Evolutionary conservation across 2,113 vertebrate species (phyloP).

Genomic region (Hiodon tergisus): DNA sequence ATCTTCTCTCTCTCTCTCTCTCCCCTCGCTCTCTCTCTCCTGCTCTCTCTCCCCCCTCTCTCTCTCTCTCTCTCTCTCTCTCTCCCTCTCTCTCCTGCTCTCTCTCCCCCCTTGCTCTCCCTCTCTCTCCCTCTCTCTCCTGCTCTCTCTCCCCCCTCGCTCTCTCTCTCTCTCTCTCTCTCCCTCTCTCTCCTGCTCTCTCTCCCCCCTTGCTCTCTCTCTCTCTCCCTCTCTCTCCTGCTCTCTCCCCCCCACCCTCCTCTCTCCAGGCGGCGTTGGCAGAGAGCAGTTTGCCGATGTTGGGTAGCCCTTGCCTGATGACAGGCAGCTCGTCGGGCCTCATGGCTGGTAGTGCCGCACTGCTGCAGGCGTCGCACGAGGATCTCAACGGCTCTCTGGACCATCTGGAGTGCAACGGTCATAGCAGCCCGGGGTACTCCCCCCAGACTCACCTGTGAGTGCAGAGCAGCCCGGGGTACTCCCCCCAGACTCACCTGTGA

Average conservation of each 20-base stretch:
- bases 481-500: background rate
- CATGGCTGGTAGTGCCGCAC: slow-evolving; percentile 79
- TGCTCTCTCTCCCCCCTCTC: too few species aligned
- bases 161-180: background rate
- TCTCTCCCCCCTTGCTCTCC: background rate
- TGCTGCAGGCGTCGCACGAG: slow-evolving; percentile 86
- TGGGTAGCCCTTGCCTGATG: slow-evolving; percentile 74
- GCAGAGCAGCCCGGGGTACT: background rate
- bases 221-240: background rate
- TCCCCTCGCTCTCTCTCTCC: too few species aligned
- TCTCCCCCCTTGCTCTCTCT: background rate
- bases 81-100: slow-evolving; percentile 15
- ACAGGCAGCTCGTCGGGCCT: slow-evolving; percentile 72
- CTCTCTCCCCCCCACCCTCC: background rate
- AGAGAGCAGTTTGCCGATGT: slow-evolving; percentile 77
- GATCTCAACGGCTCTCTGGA: slow-evolving; percentile 78
- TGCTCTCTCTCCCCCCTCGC: background rate
- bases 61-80: background rate
- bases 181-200: background rate
- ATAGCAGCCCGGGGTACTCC: slow-evolving; percentile 38
- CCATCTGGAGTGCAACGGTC: slow-evolving; percentile 69
- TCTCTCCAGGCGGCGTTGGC: slow-evolving; percentile 70
- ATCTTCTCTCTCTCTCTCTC: too few species aligned
- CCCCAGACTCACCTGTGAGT: background rate
- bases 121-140: too few species aligned